These are phyloP conservation scores for Mizuhopecten yessoensis DNA, from an alignment of 1,140 invertebrate genomes.

Conservation along the genomic window DNA sequence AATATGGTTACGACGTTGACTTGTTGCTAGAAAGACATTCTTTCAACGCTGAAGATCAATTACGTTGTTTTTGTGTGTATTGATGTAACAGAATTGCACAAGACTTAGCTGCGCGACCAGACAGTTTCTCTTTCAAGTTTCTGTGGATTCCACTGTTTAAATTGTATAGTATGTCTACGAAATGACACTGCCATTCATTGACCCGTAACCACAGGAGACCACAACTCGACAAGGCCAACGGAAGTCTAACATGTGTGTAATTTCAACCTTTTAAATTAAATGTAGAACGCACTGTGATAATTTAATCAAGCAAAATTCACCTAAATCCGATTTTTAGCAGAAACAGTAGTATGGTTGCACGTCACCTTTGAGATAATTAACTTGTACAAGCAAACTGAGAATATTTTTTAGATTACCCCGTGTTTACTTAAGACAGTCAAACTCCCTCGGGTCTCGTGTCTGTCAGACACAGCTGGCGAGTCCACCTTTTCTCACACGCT, in stretches of 20 bases:
- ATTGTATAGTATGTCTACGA: no score
- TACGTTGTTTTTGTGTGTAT: no score
- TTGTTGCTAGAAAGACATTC: no score
- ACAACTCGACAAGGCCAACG: not conserved
- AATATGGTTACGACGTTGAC: no score
- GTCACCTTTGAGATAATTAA: not conserved
- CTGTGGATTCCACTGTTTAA: no score
- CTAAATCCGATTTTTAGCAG: not conserved
- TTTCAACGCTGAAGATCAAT: no score
- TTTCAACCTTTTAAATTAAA: not conserved
- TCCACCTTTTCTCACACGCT: not conserved
- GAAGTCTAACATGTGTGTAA: not conserved
- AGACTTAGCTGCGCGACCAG: no score
- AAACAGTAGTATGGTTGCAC: not conserved
- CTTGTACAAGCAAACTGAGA: not conserved
- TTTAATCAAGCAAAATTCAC: not conserved
- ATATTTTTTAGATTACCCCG: not conserved
- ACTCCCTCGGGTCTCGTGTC: not conserved
- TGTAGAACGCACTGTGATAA: not conserved
- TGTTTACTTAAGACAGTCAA: not conserved
- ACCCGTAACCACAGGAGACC: not conserved
- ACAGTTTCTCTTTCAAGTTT: no score
- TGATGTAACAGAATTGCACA: no score
- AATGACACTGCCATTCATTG: not conserved
- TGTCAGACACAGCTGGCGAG: conserved; percentile 5